Percentiles rank a stretch among this genome's conserved stretches.
These are phyloP conservation scores for Lepidochrysops patricia DNA, from an alignment of 2,888 invertebrate genomes.

Conservation along the genomic window DNA sequence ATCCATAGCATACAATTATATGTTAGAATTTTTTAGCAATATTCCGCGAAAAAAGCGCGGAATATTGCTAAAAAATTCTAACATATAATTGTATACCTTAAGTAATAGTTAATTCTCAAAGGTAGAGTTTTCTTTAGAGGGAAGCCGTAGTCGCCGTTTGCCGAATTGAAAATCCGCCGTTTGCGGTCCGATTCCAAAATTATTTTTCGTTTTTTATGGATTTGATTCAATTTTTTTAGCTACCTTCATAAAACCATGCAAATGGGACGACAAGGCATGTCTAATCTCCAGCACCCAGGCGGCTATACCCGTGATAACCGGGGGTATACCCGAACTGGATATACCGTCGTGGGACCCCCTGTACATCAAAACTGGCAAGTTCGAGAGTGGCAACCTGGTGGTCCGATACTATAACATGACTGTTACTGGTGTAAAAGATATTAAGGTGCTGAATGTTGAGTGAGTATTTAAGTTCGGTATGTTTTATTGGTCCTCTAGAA, in stretches of 20 bases:
- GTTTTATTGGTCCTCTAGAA: no score
- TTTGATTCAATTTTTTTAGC: slow-evolving; percentile 20
- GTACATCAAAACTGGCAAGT: slow-evolving; percentile 23
- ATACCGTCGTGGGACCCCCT: slow-evolving; percentile 31
- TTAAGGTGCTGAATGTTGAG: slow-evolving; percentile 29
- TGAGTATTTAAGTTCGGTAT: no score
- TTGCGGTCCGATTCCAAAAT: no score
- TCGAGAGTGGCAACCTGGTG: slow-evolving; percentile 27
- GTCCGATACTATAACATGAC: slow-evolving; percentile 28
- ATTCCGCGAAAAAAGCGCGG: no score
- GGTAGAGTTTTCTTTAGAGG: no score
- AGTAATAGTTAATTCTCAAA: no score
- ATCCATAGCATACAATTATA: no score
- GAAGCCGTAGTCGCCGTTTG: no score
- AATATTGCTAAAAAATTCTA: no score
- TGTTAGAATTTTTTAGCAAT: no score
- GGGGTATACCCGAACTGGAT: slow-evolving; percentile 29
- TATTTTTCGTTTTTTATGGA: neutral
- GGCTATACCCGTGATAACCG: slow-evolving; percentile 25
- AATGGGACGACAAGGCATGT: slow-evolving; percentile 29
- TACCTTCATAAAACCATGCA: slow-evolving; percentile 34
- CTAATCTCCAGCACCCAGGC: slow-evolving; percentile 26
- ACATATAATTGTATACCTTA: no score
- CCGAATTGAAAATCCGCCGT: no score
- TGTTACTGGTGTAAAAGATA: slow-evolving; percentile 26